These are phyloP conservation scores for Pyrochroa serraticornis DNA, from an alignment of 2,888 invertebrate species.

Conservation along the genomic window DNA sequence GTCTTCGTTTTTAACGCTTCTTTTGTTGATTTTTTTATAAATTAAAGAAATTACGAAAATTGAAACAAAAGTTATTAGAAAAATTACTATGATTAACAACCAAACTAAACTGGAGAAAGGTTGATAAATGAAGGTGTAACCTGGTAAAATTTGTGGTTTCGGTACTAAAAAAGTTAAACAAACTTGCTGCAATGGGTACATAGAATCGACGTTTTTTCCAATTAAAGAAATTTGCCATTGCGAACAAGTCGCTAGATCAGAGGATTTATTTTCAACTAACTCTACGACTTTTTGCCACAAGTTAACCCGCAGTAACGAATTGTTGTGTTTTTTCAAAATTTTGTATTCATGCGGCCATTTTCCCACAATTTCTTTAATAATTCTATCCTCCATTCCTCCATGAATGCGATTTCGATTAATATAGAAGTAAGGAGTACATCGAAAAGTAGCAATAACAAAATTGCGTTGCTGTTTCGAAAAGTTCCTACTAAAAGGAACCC, in stretches of 20 bases:
- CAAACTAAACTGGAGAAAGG: conserved; percentile 21
- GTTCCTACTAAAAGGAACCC: conserved; percentile 3
- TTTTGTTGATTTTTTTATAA: background rate
- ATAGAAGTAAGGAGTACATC: conserved; percentile 19
- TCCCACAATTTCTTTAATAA: conserved; percentile 11
- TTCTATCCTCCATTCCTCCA: conserved; percentile 16
- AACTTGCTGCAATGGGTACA: conserved; percentile 17
- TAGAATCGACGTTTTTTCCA: conserved; percentile 6
- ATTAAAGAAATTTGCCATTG: conserved; percentile 7
- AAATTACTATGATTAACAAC: conserved; percentile 8
- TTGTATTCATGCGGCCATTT: background rate
- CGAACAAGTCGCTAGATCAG: conserved; percentile 17
- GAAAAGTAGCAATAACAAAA: conserved; percentile 10
- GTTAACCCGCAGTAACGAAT: background rate
- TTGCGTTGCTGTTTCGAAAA: background rate
- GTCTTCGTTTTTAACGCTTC: conserved; percentile 1
- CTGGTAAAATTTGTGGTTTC: conserved; percentile 26
- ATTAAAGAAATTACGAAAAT: background rate
- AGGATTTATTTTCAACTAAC: background rate
- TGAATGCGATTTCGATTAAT: conserved; percentile 6
- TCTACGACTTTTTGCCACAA: conserved; percentile 1
- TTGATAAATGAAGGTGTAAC: conserved; percentile 30
- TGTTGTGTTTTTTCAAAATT: background rate
- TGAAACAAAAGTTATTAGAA: background rate
- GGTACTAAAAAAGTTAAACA: conserved; percentile 37